phyloP scores from a whole-genome alignment of 2,113 vertebrate genomes.

The Petromus typicus region DNA sequence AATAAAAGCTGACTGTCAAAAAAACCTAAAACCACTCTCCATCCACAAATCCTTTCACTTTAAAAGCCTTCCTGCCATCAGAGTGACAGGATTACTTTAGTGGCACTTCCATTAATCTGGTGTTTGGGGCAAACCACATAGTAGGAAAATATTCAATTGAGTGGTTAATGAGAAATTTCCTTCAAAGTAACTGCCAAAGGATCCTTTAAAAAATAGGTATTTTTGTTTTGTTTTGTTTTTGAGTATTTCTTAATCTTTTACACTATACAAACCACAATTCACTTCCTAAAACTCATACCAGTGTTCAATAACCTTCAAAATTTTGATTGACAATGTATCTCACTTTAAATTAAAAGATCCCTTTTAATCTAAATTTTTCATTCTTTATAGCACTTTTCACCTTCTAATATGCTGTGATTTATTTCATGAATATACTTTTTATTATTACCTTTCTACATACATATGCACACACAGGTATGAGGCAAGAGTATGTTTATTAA shows the following conservation, averaged over 20 bases:
- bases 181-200: constrained; percentile 59
- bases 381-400: background rate
- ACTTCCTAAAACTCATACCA: background rate
- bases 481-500: background rate
- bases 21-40: background rate
- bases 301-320: background rate
- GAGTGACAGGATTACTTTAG: constrained; percentile 32
- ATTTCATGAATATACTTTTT: background rate
- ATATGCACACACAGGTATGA: background rate
- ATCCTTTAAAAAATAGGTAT: constrained; percentile 37
- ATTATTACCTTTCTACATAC: background rate
- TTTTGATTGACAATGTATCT: background rate
- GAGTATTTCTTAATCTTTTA: background rate
- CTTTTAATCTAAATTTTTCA: background rate
- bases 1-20: background rate
- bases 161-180: constrained; percentile 68
- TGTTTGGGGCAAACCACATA: constrained; percentile 42
- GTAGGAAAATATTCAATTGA: constrained; percentile 67
- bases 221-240: background rate
- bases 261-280: background rate
- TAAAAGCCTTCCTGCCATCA: constrained; percentile 7
- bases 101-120: constrained; percentile 46
- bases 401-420: background rate
- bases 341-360: background rate
- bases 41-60: background rate